A percentile compares a stretch with the other conserved stretches of the same genome.
phyloP scores from a whole-genome alignment of 2,888 invertebrate genomes.

The Linnaemya vulpina region DNA sequence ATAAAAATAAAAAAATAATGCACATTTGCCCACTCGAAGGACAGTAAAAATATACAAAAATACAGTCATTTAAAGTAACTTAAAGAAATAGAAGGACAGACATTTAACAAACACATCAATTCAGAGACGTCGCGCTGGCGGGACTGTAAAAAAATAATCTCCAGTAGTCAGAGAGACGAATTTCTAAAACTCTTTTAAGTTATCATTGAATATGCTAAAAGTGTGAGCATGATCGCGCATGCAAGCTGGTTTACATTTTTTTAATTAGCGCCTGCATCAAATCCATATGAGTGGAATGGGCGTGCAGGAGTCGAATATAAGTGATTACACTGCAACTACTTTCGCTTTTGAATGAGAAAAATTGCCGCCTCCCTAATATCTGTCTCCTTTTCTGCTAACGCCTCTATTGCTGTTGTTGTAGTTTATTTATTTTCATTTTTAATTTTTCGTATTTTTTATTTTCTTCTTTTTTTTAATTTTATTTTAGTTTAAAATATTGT shows the following conservation, averaged over 20 bases:
- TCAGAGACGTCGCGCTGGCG: background rate
- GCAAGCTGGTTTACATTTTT: too few relatives aligned
- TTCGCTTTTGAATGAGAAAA: too few relatives aligned
- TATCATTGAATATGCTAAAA: too few relatives aligned
- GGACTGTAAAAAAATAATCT: conserved; percentile 16
- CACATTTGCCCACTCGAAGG: conserved; percentile 56
- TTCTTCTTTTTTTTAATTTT: conserved; percentile 1
- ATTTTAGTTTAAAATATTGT: conserved; percentile 52
- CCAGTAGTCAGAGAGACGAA: conserved; percentile 32
- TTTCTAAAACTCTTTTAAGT: background rate
- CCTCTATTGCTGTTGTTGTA: conserved; percentile 48
- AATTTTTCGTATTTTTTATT: background rate
- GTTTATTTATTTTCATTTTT: conserved; percentile 3
- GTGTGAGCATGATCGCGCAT: too few relatives aligned
- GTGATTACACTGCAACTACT: too few relatives aligned
- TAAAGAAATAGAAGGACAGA: conserved; percentile 52
- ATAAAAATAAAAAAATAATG: conserved; percentile 15
- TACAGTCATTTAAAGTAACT: background rate
- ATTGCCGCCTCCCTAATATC: background rate
- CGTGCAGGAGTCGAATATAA: too few relatives aligned
- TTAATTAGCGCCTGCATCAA: too few relatives aligned
- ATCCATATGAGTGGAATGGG: too few relatives aligned
- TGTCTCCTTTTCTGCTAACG: conserved; percentile 13
- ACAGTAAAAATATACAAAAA: conserved; percentile 17
- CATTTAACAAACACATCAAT: background rate